These are phyloP conservation scores for Napeogenes inachia DNA, from an alignment of 2,888 invertebrate species.

Conservation along the genomic window DNA sequence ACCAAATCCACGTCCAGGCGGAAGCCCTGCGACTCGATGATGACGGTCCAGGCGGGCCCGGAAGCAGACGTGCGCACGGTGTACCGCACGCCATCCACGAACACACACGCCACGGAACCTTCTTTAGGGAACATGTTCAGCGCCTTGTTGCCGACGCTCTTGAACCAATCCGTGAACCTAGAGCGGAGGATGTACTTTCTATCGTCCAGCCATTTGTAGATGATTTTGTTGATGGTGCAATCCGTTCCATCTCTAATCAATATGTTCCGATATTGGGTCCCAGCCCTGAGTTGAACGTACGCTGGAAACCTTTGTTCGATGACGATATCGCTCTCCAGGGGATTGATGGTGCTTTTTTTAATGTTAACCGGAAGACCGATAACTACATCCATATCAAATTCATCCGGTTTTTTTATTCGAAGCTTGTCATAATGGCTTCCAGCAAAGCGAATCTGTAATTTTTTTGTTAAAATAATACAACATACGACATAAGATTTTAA, in stretches of 20 bases:
- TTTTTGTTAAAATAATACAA: background rate
- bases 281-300: slow-evolving; percentile 64
- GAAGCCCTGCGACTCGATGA: slow-evolving; percentile 49
- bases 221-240: slow-evolving; percentile 51
- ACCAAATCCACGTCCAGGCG: slow-evolving; percentile 73
- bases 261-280: slow-evolving; percentile 49
- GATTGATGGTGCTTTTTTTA: slow-evolving; percentile 34
- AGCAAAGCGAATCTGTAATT: slow-evolving; percentile 62
- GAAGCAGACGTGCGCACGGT: slow-evolving; percentile 44
- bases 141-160: slow-evolving; percentile 61
- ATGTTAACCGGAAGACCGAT: slow-evolving; percentile 68
- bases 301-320: slow-evolving; percentile 60
- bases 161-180: slow-evolving; percentile 75
- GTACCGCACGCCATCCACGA: slow-evolving; percentile 59
- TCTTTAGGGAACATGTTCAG: slow-evolving; percentile 46
- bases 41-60: slow-evolving; percentile 77
- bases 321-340: slow-evolving; percentile 51
- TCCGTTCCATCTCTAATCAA: slow-evolving; percentile 43
- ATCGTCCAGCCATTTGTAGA: slow-evolving; percentile 58
- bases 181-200: slow-evolving; percentile 59
- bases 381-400: slow-evolving; percentile 79
- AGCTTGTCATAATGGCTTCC: slow-evolving; percentile 79
- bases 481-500: background rate
- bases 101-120: slow-evolving; percentile 28
- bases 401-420: slow-evolving; percentile 67